These are phyloP conservation scores for Electrophaes corylata DNA, from an alignment of 2,888 invertebrate genomes.

Conservation along the genomic window DNA sequence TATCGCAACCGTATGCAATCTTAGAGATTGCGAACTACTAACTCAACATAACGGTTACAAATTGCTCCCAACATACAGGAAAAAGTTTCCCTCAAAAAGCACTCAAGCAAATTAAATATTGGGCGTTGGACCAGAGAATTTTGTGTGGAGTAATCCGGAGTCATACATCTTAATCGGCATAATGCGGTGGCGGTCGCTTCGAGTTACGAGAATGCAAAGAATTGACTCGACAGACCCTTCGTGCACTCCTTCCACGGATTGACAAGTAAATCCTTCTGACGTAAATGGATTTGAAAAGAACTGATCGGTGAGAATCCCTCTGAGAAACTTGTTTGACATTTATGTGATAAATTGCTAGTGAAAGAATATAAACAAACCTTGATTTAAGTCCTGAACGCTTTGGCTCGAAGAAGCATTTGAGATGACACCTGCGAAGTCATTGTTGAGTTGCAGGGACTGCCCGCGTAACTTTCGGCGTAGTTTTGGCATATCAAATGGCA, in stretches of 20 bases:
- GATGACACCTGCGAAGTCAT: slow-evolving; percentile 87
- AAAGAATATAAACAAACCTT: slow-evolving; percentile 76
- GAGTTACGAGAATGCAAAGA: slow-evolving; percentile 66
- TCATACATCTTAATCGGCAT: slow-evolving; percentile 82
- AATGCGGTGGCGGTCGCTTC: slow-evolving; percentile 72
- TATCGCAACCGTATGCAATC: slow-evolving; percentile 61
- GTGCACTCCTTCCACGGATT: slow-evolving; percentile 57
- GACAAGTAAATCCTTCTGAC: slow-evolving; percentile 62
- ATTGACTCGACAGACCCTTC: slow-evolving; percentile 71
- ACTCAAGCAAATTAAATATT: slow-evolving; percentile 83
- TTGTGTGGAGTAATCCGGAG: slow-evolving; percentile 69
- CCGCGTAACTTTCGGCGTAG: slow-evolving; percentile 90
- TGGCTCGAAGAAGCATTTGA: slow-evolving; percentile 93
- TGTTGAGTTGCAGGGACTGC: slow-evolving; percentile 84
- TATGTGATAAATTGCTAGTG: slow-evolving; percentile 23
- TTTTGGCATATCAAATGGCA: slow-evolving; percentile 97
- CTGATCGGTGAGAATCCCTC: slow-evolving; percentile 20
- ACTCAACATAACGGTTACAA: slow-evolving; percentile 79
- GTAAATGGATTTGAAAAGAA: slow-evolving; percentile 45
- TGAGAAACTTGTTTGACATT: slow-evolving; percentile 25
- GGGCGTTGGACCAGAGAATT: slow-evolving; percentile 66
- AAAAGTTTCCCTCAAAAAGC: slow-evolving; percentile 78
- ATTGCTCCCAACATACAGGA: slow-evolving; percentile 73
- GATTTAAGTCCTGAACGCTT: slow-evolving; percentile 90
- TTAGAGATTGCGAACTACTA: slow-evolving; percentile 62